These are phyloP conservation scores for Pachypanchax playfairii DNA, from an alignment of 2,113 vertebrate genomes.

Conservation along the genomic window DNA sequence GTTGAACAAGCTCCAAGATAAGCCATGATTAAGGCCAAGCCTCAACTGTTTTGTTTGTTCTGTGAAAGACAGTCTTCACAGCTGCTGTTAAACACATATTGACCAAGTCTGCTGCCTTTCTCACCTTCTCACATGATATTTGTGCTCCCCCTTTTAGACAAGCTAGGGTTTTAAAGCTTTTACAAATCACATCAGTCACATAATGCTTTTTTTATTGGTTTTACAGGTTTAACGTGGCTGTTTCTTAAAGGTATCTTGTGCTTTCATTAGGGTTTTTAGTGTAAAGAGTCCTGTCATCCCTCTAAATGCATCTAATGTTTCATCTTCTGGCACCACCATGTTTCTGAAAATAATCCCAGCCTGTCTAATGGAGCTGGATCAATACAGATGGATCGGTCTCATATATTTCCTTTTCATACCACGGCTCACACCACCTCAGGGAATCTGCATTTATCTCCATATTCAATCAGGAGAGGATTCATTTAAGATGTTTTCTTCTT, in stretches of 20 bases:
- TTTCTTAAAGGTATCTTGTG: slow-evolving; percentile 31
- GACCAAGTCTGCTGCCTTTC: slow-evolving; percentile 46
- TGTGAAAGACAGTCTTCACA: slow-evolving; percentile 28
- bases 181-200: neutral
- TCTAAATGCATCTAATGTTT: slow-evolving; percentile 47
- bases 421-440: slow-evolving; percentile 63
- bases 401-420: slow-evolving; percentile 70
- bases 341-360: slow-evolving; percentile 67
- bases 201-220: slow-evolving; percentile 45
- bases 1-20: slow-evolving; percentile 16
- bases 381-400: slow-evolving; percentile 58
- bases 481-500: slow-evolving; percentile 33
- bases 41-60: slow-evolving; percentile 27
- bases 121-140: slow-evolving; percentile 36
- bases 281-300: slow-evolving; percentile 33
- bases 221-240: slow-evolving; percentile 33
- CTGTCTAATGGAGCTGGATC: slow-evolving; percentile 69
- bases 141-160: neutral
- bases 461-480: slow-evolving; percentile 54
- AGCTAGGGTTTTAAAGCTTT: slow-evolving; percentile 17
- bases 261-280: slow-evolving; percentile 43
- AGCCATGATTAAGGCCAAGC: slow-evolving; percentile 29
- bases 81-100: slow-evolving; percentile 57
- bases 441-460: slow-evolving; percentile 49
- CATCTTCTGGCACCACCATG: slow-evolving; percentile 42